These are phyloP conservation scores for Drosophila subpulchrella DNA, from an alignment of 1,140 invertebrate genomes.

Conservation along the genomic window DNA sequence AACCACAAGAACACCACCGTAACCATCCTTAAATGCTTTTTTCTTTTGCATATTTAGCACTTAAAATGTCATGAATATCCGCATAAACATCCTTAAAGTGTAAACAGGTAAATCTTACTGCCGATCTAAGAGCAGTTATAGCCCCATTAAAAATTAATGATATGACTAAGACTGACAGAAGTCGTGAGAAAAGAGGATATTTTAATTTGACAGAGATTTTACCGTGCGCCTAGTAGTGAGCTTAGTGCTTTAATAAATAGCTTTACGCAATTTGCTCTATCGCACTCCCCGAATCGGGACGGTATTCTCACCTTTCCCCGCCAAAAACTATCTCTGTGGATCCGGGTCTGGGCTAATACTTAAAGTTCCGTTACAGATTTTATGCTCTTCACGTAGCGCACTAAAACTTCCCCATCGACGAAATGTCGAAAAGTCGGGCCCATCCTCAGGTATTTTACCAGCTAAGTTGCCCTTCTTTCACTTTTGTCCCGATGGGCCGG, in stretches of 20 bases:
- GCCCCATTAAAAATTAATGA: background rate
- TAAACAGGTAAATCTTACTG: background rate
- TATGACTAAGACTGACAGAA: background rate
- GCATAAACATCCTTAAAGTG: background rate
- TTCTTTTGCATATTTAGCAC: background rate
- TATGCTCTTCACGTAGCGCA: slow-evolving; percentile 59
- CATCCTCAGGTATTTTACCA: slow-evolving; percentile 36
- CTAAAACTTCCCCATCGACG: slow-evolving; percentile 21
- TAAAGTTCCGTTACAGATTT: slow-evolving; percentile 46
- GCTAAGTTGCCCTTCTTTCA: slow-evolving; percentile 67
- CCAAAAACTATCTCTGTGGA: slow-evolving; percentile 6
- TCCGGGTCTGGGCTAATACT: slow-evolving; percentile 16
- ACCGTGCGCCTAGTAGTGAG: background rate
- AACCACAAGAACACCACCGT: too few relatives aligned
- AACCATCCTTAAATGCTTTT: background rate
- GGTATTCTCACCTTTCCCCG: background rate
- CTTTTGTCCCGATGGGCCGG: slow-evolving; percentile 36
- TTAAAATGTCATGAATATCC: background rate
- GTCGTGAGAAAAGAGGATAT: slow-evolving; percentile 8
- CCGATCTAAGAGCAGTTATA: slow-evolving; percentile 5
- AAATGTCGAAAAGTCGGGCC: slow-evolving; percentile 7
- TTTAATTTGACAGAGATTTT: slow-evolving; percentile 1
- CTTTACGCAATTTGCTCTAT: slow-evolving; percentile 24
- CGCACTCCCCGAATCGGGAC: slow-evolving; percentile 9
- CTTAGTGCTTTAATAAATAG: background rate